These are phyloP conservation scores for Cheilosia vulpina DNA, from an alignment of 2,888 invertebrate species.

Conservation along the genomic window DNA sequence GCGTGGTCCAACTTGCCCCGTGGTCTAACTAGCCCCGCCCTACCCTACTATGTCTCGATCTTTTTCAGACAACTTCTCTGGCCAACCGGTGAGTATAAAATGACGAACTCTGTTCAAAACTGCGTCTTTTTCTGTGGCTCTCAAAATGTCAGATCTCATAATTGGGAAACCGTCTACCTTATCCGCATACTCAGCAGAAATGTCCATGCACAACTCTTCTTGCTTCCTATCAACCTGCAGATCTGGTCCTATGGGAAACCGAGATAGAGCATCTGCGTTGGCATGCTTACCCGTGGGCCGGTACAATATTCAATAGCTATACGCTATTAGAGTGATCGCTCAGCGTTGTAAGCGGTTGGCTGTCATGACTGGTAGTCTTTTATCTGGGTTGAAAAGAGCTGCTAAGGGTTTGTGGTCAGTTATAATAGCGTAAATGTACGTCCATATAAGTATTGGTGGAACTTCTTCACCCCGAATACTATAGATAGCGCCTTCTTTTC, in stretches of 20 bases:
- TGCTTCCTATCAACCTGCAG: constrained; percentile 11
- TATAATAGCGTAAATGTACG: constrained; percentile 49
- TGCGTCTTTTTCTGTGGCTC: constrained; percentile 6
- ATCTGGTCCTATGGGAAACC: neutral
- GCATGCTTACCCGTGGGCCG: constrained; percentile 37
- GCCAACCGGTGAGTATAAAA: constrained; percentile 45
- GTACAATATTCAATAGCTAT: constrained; percentile 34
- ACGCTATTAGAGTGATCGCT: constrained; percentile 45
- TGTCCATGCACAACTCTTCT: constrained; percentile 32
- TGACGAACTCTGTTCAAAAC: constrained; percentile 13
- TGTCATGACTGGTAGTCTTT: constrained; percentile 57
- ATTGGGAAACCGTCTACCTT: constrained; percentile 16
- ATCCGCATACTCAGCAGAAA: constrained; percentile 6
- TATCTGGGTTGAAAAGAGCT: constrained; percentile 49
- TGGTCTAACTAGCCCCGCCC: no score
- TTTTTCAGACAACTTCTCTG: constrained; percentile 29
- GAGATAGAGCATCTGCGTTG: constrained; percentile 26
- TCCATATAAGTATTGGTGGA: constrained; percentile 57
- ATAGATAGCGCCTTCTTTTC: constrained; percentile 59
- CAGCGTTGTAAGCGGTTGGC: constrained; percentile 58
- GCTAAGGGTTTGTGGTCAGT: constrained; percentile 52
- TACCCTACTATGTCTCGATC: constrained; percentile 13
- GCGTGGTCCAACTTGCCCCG: no score
- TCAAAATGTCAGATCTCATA: constrained; percentile 11
- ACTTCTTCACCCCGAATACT: constrained; percentile 45